A percentile compares a stretch with the other conserved stretches of the same genome.
Conservation (phyloP, 2,888 invertebrate species). For the Apocheima hispidaria region DNA sequence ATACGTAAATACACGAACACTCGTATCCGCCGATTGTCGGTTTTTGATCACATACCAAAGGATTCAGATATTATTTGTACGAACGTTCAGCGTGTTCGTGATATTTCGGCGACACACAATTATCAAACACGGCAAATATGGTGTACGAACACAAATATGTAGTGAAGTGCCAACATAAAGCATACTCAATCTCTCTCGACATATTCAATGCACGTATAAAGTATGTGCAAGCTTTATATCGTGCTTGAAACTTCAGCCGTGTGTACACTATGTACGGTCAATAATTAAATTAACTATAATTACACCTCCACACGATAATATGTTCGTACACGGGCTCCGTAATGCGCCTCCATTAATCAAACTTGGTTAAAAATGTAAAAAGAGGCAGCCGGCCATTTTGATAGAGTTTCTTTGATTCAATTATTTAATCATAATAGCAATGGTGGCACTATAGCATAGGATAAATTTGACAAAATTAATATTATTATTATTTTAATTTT, state of each 20-base stretch:
- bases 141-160: no score
- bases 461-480: not conserved
- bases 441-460: not conserved
- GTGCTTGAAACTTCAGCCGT: constrained; percentile 11
- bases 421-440: no score
- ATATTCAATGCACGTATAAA: not conserved
- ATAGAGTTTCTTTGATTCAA: not conserved
- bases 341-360: constrained; percentile 26
- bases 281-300: constrained; percentile 35
- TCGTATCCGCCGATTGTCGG: no score
- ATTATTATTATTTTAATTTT: no score
- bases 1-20: no score
- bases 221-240: not conserved
- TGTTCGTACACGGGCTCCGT: constrained; percentile 20
- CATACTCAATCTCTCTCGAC: no score
- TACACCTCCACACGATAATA: constrained; percentile 20
- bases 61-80: no score
- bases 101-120: no score
- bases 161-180: no score
- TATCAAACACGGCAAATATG: no score
- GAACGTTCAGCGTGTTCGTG: no score
- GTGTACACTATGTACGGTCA: constrained; percentile 20
- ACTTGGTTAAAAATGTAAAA: constrained; percentile 18
- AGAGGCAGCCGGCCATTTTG: constrained; percentile 1
- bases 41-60: no score